These are phyloP conservation scores for Lepisosteus osseus DNA, from an alignment of 2,113 vertebrate genomes.

Conservation along the genomic window DNA sequence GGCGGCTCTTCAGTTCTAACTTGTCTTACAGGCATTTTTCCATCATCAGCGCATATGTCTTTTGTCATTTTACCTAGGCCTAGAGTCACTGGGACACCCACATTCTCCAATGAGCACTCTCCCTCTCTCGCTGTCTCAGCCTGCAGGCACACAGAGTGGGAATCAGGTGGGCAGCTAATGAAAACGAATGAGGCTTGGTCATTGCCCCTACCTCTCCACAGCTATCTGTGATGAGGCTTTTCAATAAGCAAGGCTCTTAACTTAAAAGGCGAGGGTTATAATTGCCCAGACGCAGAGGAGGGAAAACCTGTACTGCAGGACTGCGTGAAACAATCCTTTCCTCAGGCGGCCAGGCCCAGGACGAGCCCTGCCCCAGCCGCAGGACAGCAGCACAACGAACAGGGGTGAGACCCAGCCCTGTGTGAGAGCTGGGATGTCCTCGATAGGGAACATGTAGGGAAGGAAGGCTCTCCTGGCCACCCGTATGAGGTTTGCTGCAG, in stretches of 20 bases:
- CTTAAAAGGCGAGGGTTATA: not conserved
- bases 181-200: conserved; percentile 3
- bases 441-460: too few relatives aligned
- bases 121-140: not conserved
- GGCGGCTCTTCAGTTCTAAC: too few relatives aligned
- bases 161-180: not conserved
- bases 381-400: too few relatives aligned
- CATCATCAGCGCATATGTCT: too few relatives aligned
- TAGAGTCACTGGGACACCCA: not conserved
- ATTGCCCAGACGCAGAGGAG: too few relatives aligned
- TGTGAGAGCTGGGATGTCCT: too few relatives aligned
- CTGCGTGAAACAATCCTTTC: not conserved
- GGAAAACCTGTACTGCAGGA: not conserved
- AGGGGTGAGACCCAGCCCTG: too few relatives aligned
- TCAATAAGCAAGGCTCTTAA: not conserved
- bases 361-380: too few relatives aligned
- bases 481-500: too few relatives aligned
- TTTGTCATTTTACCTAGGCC: not conserved
- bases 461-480: too few relatives aligned
- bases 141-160: not conserved
- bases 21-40: too few relatives aligned
- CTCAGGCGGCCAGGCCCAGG: too few relatives aligned
- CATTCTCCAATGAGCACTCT: not conserved
- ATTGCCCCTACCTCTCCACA: not conserved
- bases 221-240: not conserved